These are phyloP conservation scores for Caenorhabditis wallacei DNA, from an alignment of 2,888 invertebrate genomes.

Conservation along the genomic window DNA sequence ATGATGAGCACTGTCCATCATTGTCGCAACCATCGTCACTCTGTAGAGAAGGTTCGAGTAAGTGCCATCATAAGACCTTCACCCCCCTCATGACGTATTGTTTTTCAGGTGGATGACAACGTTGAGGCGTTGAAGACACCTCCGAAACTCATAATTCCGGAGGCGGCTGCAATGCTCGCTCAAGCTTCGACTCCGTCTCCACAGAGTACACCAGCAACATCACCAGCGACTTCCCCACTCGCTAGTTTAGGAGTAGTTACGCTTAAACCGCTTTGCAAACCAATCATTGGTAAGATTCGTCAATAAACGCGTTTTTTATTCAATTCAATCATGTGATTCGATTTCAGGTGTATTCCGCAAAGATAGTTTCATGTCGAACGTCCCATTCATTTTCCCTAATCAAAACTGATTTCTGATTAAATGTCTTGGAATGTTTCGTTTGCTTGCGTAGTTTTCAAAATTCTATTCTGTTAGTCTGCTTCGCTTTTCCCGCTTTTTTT, in stretches of 20 bases:
- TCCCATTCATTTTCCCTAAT: slow-evolving; percentile 42
- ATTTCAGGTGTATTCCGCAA: slow-evolving; percentile 47
- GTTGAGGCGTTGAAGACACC: slow-evolving; percentile 27
- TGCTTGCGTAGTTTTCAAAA: not conserved
- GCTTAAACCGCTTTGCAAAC: slow-evolving; percentile 43
- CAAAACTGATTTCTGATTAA: slow-evolving; percentile 29
- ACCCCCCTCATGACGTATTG: not conserved
- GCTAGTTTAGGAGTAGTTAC: slow-evolving; percentile 23
- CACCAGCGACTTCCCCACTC: slow-evolving; percentile 17
- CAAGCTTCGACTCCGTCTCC: slow-evolving; percentile 2
- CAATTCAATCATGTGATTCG: slow-evolving; percentile 3
- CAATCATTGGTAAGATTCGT: slow-evolving; percentile 50
- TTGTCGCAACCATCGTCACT: slow-evolving; percentile 54
- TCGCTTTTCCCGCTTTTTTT: not conserved
- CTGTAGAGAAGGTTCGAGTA: slow-evolving; percentile 49
- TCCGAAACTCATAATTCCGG: slow-evolving; percentile 20
- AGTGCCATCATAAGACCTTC: not conserved
- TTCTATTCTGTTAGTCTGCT: not conserved
- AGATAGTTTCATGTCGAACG: slow-evolving; percentile 38
- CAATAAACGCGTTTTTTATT: not conserved
- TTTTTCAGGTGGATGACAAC: slow-evolving; percentile 41
- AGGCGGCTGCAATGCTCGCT: slow-evolving; percentile 3
- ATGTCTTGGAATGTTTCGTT: not conserved
- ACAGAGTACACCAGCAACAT: slow-evolving; percentile 16
- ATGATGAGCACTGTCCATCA: slow-evolving; percentile 73